Evolutionary conservation across 2,113 vertebrate genomes (phyloP), one percentile per base, ranked within the genome.

Genomic region (Arvicanthis niloticus): DNA sequence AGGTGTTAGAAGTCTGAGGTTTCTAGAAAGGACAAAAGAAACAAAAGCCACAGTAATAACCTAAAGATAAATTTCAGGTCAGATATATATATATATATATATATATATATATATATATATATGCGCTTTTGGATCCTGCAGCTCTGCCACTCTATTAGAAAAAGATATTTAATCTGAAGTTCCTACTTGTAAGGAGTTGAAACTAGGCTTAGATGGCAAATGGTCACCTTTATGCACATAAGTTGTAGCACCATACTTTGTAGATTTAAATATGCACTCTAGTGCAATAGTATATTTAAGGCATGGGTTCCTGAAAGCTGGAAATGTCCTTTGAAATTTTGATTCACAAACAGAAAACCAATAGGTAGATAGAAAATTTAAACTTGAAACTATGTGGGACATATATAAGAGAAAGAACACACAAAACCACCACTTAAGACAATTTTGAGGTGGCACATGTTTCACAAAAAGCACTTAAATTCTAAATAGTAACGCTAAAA

Each of bases 1-100:
- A 80, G 65, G 82, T 37, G 53, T 13, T 56, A 3, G 42, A 88
- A 92, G 89, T 91, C 17, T 65, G 15, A 51, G 51, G 34, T 31
- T 81, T 34, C n/a, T 51, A 93, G 21, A 91, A 81, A 86, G 42
- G 9, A 85, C 77, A 24, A 84, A 96, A 88, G 8, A 88, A 89
- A 91, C 11, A 48, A 58, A 93, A 70, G 26, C 3, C 16, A 94
- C 65, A 91, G 16, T 77, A 40, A 93, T 16, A 95, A 88, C 42
- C 45, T 58, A 91, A 67, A 92, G 37, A 42, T 80, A 89, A 93
- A 67, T 77, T 94, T 77, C 45, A 80, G 26, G 72, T 86, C 9
- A 65, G 16, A 70, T 26, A 86, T 16, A 6, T 19, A 45, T 94
- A 78, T 21, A 84, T 1, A 90, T 56, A 86, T 16, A 6, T 19